Evolutionary conservation across 2,888 invertebrate species (phyloP).

Genomic region (Coenonympha arcania): DNA sequence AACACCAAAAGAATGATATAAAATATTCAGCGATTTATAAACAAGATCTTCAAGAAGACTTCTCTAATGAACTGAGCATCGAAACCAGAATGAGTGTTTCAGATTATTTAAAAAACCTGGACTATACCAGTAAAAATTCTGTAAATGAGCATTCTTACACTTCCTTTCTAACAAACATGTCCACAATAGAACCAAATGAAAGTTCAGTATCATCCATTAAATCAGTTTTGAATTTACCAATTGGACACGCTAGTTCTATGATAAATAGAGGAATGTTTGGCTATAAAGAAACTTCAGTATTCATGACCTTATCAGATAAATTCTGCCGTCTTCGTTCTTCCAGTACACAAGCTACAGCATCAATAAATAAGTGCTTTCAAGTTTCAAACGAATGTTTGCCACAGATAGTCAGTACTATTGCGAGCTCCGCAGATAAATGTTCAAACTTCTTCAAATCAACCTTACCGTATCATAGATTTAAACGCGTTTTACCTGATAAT

Average conservation of each 20-base stretch:
- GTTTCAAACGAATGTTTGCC: slow-evolving; percentile 27
- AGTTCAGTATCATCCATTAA: not conserved
- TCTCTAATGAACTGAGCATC: slow-evolving; percentile 5
- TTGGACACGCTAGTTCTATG: not conserved
- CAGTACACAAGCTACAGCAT: slow-evolving; percentile 63
- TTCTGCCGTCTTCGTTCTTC: slow-evolving; percentile 36
- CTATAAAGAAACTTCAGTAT: slow-evolving; percentile 46
- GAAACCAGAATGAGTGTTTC: not conserved
- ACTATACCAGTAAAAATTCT: not conserved
- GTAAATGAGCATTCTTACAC: not conserved
- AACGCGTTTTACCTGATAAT: slow-evolving; percentile 23
- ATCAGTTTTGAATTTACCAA: slow-evolving; percentile 4
- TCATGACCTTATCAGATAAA: slow-evolving; percentile 50
- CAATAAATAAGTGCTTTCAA: slow-evolving; percentile 64
- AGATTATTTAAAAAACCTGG: slow-evolving; percentile 5
- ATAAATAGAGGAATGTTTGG: slow-evolving; percentile 33
- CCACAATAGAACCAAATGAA: not conserved
- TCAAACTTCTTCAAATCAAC: slow-evolving; percentile 35
- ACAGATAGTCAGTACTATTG: slow-evolving; percentile 13
- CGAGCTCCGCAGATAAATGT: slow-evolving; percentile 29
- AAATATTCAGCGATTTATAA: slow-evolving; percentile 22
- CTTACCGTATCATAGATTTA: slow-evolving; percentile 24
- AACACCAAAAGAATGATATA: slow-evolving; percentile 39
- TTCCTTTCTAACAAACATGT: slow-evolving; percentile 1
- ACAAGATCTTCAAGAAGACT: slow-evolving; percentile 19